Percentiles rank a stretch among this genome's conserved stretches.
These are phyloP conservation scores for Ichneumoninae sp. DNA, from an alignment of 2,888 invertebrate species.

Conservation along the genomic window DNA sequence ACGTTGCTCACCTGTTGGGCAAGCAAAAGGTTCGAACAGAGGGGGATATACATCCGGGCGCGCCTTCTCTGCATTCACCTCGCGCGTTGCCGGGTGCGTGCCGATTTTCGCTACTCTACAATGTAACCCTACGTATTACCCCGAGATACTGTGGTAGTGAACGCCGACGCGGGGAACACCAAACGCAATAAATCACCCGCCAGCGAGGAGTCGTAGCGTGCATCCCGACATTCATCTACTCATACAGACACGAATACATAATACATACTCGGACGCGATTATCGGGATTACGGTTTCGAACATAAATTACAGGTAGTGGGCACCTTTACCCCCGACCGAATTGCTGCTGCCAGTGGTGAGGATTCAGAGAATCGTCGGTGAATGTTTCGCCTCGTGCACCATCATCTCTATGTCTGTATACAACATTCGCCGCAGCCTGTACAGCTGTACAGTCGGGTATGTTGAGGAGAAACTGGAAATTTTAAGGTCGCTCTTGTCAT, in stretches of 20 bases:
- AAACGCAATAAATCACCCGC: constrained; percentile 68
- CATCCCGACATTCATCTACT: constrained; percentile 27
- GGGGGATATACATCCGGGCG: not conserved
- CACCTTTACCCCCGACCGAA: constrained; percentile 37
- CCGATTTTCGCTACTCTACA: constrained; percentile 12
- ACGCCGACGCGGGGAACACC: constrained; percentile 57
- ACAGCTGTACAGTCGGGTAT: not conserved
- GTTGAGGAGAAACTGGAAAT: constrained; percentile 28
- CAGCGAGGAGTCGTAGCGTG: constrained; percentile 39
- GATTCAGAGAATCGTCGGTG: constrained; percentile 44
- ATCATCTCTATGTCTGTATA: not conserved
- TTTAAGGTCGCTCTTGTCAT: constrained; percentile 66
- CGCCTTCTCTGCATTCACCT: not conserved
- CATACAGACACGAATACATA: constrained; percentile 46
- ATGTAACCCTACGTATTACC: not conserved
- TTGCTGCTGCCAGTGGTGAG: constrained; percentile 26
- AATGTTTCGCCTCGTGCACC: constrained; percentile 22
- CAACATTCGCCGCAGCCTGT: not conserved
- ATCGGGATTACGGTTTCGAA: constrained; percentile 70
- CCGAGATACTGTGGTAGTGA: constrained; percentile 14
- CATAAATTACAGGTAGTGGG: constrained; percentile 67
- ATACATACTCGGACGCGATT: constrained; percentile 65
- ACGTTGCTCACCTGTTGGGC: not conserved
- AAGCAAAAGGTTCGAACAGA: too few relatives aligned
- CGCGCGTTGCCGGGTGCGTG: not conserved